Evolutionary conservation across 2,888 invertebrate species (phyloP).

Genomic region (Sylvicola cinctus): DNA sequence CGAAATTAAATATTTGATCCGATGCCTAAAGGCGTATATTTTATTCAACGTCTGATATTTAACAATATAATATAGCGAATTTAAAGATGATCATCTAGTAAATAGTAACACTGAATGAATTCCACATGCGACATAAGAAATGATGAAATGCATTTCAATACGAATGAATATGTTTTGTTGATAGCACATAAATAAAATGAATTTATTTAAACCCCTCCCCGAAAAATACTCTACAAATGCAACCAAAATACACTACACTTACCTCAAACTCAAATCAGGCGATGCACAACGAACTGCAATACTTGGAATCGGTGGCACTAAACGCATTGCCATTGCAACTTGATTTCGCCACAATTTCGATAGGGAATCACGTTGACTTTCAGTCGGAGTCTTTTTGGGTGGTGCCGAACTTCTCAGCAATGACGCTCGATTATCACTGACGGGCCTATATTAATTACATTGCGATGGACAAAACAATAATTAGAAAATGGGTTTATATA

Average conservation of each 20-base stretch:
- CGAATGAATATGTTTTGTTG: too few species aligned
- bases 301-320: conserved; percentile 80
- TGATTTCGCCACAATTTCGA: conserved; percentile 97
- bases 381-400: conserved; percentile 77
- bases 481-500: conserved; percentile 4
- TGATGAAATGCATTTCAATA: too few species aligned
- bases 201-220: too few species aligned
- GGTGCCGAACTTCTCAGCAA: conserved; percentile 72
- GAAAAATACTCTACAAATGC: too few species aligned
- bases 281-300: conserved; percentile 80
- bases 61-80: too few species aligned
- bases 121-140: too few species aligned
- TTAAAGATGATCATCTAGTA: too few species aligned
- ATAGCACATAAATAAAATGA: too few species aligned
- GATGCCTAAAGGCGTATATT: too few species aligned
- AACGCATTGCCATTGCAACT: conserved; percentile 85
- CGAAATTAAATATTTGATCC: too few species aligned
- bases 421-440: conserved; percentile 91
- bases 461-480: conserved; percentile 6
- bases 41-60: too few species aligned
- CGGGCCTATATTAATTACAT: conserved; percentile 42
- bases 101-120: too few species aligned
- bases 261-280: conserved; percentile 81
- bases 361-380: conserved; percentile 65
- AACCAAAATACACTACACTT: conserved; percentile 13